phyloP scores from a whole-genome alignment of 2,113 vertebrate species.

The Sylvilagus bachmani region DNA sequence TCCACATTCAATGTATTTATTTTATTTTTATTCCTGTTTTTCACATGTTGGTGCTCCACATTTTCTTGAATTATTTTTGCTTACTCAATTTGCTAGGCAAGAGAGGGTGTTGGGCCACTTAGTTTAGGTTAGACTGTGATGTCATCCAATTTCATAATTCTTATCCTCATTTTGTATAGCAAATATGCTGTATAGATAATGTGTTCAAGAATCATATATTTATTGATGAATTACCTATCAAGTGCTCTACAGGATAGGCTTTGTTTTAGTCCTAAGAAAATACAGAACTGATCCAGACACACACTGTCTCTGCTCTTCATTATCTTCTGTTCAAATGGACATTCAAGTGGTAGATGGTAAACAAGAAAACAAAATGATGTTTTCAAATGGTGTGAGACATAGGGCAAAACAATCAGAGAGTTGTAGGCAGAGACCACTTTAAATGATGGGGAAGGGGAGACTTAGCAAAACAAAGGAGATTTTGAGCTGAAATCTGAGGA shows the following conservation, averaged over 20 bases:
- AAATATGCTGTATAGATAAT: neutral
- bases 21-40: slow-evolving; percentile 21
- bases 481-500: neutral
- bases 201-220: neutral
- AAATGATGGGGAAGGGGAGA: neutral
- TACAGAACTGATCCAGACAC: neutral
- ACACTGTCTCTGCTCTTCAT: neutral
- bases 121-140: neutral
- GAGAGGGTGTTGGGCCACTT: neutral
- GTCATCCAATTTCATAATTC: neutral
- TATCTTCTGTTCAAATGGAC: neutral
- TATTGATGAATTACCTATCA: neutral
- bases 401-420: neutral
- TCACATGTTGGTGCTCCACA: neutral
- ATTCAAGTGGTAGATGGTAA: neutral
- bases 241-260: neutral
- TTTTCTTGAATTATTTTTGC: neutral
- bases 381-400: neutral
- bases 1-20: neutral
- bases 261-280: neutral
- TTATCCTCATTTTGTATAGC: neutral
- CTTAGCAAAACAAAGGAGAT: neutral
- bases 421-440: neutral
- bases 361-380: neutral
- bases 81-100: slow-evolving; percentile 12